Conservation (phyloP, 2,888 invertebrate species). For the Heliothis peltigera region DNA sequence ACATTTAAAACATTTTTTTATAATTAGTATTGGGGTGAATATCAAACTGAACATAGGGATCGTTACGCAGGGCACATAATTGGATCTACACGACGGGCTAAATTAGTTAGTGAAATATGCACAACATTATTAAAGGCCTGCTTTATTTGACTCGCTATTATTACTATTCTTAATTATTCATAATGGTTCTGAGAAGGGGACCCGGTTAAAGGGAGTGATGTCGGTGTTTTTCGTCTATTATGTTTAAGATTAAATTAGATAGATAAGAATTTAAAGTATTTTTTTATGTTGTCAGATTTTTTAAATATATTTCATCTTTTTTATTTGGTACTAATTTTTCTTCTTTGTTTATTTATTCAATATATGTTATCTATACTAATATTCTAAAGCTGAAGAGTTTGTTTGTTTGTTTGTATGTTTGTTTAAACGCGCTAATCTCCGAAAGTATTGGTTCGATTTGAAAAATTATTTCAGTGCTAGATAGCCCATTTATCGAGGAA, state of each 20-base stretch:
- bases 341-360: too few relatives aligned
- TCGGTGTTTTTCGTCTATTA: conserved; percentile 33
- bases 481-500: too few relatives aligned
- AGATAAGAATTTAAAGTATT: neutral
- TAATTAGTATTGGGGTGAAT: conserved; percentile 69
- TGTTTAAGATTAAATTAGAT: neutral
- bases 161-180: conserved; percentile 76
- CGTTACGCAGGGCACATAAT: conserved; percentile 71
- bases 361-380: too few relatives aligned
- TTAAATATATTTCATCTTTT: too few relatives aligned
- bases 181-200: conserved; percentile 52
- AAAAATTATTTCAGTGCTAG: too few relatives aligned
- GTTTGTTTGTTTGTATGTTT: too few relatives aligned
- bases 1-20: too few relatives aligned
- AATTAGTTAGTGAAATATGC: conserved; percentile 85
- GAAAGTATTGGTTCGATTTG: too few relatives aligned
- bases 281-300: too few relatives aligned
- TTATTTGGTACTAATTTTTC: too few relatives aligned
- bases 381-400: too few relatives aligned
- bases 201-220: conserved; percentile 26
- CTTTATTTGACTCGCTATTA: conserved; percentile 70
- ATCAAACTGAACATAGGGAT: conserved; percentile 68
- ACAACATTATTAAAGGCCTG: conserved; percentile 74
- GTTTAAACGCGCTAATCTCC: too few relatives aligned
- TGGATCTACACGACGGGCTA: conserved; percentile 77